A percentile compares a stretch with the other conserved stretches of the same genome.
Evolutionary conservation across 2,888 invertebrate genomes (phyloP).

Genomic region (Ypsolopha scabrella): DNA sequence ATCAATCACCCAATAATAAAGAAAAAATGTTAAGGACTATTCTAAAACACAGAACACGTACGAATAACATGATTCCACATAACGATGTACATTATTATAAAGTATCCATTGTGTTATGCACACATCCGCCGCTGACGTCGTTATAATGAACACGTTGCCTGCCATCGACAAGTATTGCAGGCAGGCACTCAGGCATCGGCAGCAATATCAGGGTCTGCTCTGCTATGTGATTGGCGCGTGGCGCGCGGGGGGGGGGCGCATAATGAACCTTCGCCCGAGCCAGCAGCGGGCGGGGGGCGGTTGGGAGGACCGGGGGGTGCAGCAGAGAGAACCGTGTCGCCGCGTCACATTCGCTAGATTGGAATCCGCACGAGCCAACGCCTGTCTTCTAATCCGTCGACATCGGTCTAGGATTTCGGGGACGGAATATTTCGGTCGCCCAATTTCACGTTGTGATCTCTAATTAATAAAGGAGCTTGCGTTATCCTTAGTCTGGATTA

Average conservation of each 20-base stretch:
- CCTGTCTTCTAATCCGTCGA: slow-evolving; percentile 37
- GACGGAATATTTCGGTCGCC: slow-evolving; percentile 3
- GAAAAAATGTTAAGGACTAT: too few relatives aligned
- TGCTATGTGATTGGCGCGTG: slow-evolving; percentile 63
- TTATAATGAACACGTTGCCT: neutral
- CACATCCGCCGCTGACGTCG: neutral
- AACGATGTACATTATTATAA: too few relatives aligned
- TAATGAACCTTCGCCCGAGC: slow-evolving; percentile 49
- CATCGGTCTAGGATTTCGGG: slow-evolving; percentile 15
- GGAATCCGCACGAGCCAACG: slow-evolving; percentile 44
- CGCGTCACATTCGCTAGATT: slow-evolving; percentile 29
- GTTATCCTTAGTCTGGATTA: too few relatives aligned
- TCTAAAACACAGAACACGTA: too few relatives aligned
- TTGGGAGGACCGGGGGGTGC: slow-evolving; percentile 11
- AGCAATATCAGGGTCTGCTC: slow-evolving; percentile 49
- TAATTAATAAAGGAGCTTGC: slow-evolving; percentile 2
- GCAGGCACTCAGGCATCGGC: slow-evolving; percentile 20
- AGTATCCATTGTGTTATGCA: neutral
- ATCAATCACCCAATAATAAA: too few relatives aligned
- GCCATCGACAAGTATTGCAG: slow-evolving; percentile 2
- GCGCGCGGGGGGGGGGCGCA: slow-evolving; percentile 51
- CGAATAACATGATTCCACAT: too few relatives aligned
- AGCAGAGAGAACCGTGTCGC: neutral
- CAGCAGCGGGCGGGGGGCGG: slow-evolving; percentile 18
- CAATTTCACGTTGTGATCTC: neutral